Conservation (phyloP, 2,797 vertebrate species). For the Falco novaeseelandiae region DNA sequence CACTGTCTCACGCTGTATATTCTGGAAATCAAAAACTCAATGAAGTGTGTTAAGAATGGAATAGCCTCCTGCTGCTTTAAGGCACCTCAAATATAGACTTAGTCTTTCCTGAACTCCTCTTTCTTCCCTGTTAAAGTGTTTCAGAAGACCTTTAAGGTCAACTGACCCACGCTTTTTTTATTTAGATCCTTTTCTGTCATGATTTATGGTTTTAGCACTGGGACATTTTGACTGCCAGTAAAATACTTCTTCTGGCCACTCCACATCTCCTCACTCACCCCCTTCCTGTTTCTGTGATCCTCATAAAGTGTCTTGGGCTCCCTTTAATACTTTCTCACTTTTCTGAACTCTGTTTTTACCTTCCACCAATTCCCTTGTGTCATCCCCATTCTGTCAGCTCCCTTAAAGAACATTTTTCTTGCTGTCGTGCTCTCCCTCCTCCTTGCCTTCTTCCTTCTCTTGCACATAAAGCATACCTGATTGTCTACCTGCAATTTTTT, state of each 20-base stretch:
- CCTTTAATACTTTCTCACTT: constrained; percentile 36
- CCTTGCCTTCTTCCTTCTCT: neutral
- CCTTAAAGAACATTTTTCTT: neutral
- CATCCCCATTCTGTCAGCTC: constrained; percentile 3
- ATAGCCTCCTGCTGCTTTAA: neutral
- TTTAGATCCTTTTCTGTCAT: neutral
- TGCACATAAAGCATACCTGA: neutral
- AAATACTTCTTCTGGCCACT: neutral
- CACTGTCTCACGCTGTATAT: neutral
- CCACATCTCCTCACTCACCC: neutral
- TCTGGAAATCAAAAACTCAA: constrained; percentile 18
- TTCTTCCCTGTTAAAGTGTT: constrained; percentile 1
- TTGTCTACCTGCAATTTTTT: neutral
- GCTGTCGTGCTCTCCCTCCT: neutral
- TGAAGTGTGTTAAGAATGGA: constrained; percentile 28
- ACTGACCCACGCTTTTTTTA: neutral
- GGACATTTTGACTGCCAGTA: neutral
- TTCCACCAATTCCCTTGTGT: neutral
- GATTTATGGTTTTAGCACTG: constrained; percentile 15
- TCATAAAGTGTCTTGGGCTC: constrained; percentile 31
- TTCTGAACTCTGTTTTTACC: constrained; percentile 51
- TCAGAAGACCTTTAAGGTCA: neutral
- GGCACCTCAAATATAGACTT: constrained; percentile 3
- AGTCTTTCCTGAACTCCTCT: constrained; percentile 9
- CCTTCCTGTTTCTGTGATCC: neutral